Evolutionary conservation across 2,797 vertebrate genomes (phyloP).

Genomic region (Agapornis canus): DNA sequence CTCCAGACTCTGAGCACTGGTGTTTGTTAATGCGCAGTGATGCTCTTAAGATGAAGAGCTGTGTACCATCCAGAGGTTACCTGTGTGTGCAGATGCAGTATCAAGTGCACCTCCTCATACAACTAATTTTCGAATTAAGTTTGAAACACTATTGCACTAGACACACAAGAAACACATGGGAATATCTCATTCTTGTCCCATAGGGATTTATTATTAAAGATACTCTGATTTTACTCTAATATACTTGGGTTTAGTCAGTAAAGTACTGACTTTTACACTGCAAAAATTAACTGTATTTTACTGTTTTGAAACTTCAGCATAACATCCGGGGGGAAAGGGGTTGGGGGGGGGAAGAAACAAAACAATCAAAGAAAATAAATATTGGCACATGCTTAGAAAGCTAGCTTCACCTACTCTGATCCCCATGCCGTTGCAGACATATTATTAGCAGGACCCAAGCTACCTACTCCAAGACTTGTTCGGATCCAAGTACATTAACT

Average conservation of each 20-base stretch:
- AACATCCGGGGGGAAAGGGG: background rate
- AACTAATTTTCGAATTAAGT: constrained; percentile 44
- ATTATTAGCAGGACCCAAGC: background rate
- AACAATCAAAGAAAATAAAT: background rate
- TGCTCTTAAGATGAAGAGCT: background rate
- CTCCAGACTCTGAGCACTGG: background rate
- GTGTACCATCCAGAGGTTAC: constrained; percentile 5
- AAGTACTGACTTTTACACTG: background rate
- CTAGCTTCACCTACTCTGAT: background rate
- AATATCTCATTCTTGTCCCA: background rate
- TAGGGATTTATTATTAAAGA: constrained; percentile 2
- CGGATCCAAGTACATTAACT: background rate
- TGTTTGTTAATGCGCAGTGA: background rate
- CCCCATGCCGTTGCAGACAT: background rate
- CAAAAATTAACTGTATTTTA: background rate
- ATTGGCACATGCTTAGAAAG: background rate
- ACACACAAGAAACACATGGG: background rate
- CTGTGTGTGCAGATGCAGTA: constrained; percentile 5
- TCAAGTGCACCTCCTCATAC: constrained; percentile 3
- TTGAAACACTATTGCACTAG: background rate
- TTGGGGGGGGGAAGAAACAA: background rate
- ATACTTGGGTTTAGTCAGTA: background rate
- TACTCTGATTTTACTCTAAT: background rate
- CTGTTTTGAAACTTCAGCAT: background rate
- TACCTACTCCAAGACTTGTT: background rate